Conservation (phyloP, 2,797 vertebrate genomes). For the Peromyscus melanophrys region DNA sequence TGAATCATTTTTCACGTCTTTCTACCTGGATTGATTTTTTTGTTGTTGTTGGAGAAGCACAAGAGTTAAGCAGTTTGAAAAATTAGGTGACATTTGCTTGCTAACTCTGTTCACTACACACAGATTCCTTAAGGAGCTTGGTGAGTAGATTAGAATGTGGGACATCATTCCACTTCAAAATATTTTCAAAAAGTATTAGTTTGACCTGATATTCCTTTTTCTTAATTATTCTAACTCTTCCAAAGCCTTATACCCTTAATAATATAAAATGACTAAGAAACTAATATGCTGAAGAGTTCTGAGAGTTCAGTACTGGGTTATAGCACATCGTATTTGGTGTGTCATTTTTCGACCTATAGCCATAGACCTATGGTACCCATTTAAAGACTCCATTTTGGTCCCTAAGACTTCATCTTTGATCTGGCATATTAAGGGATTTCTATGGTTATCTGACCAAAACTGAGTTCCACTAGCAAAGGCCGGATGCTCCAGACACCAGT, state of each 20-base stretch:
- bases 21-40: background rate
- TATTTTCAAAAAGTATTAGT: background rate
- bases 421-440: background rate
- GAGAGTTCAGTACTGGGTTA: background rate
- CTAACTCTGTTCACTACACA: background rate
- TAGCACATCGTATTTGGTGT: background rate
- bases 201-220: background rate
- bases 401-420: background rate
- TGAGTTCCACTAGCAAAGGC: background rate
- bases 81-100: background rate
- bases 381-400: background rate
- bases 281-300: background rate
- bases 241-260: background rate
- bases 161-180: background rate
- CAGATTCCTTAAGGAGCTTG: background rate
- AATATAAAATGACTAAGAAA: background rate
- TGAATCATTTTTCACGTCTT: background rate
- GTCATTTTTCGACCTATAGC: background rate
- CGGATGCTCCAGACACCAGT: background rate
- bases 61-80: background rate
- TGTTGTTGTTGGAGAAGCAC: background rate
- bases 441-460: background rate
- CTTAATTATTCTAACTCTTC: background rate
- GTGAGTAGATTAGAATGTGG: background rate
- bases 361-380: background rate